These are phyloP conservation scores for Calycopis cecrops DNA, from an alignment of 1,140 invertebrate genomes.

Conservation along the genomic window DNA sequence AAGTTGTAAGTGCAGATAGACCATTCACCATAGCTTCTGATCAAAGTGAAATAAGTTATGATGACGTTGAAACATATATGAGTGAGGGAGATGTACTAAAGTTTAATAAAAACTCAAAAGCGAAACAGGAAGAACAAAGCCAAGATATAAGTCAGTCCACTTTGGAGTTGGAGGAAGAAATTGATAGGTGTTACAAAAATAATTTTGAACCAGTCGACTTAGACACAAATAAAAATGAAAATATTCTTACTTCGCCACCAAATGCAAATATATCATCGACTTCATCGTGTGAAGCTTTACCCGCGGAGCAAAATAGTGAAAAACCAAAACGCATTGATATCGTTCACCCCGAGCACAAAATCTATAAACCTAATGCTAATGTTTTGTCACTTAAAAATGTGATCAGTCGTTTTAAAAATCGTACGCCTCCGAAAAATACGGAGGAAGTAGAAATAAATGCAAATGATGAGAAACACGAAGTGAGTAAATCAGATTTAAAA, in stretches of 20 bases:
- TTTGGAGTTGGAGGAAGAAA: constrained; percentile 70
- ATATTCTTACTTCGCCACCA: constrained; percentile 41
- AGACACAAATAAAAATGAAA: constrained; percentile 58
- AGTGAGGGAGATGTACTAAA: constrained; percentile 69
- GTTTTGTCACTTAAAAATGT: constrained; percentile 69
- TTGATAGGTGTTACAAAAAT: constrained; percentile 70
- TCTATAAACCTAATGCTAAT: constrained; percentile 79
- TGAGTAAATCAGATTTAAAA: constrained; percentile 55
- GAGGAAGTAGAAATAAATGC: constrained; percentile 55
- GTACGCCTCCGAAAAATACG: constrained; percentile 49
- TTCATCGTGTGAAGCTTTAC: constrained; percentile 69
- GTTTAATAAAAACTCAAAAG: constrained; percentile 73
- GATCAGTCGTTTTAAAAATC: constrained; percentile 64
- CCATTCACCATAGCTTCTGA: constrained; percentile 85
- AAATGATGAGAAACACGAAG: constrained; percentile 51
- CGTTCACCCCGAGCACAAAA: constrained; percentile 85
- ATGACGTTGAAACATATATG: constrained; percentile 76
- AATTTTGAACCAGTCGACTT: constrained; percentile 63
- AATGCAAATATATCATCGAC: constrained; percentile 62
- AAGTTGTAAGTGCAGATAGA: constrained; percentile 69
- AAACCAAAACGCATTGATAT: constrained; percentile 59
- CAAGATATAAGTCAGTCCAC: constrained; percentile 72
- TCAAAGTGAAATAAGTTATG: constrained; percentile 75
- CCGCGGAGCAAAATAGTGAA: constrained; percentile 45
- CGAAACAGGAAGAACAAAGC: constrained; percentile 64